These are phyloP conservation scores for Ptilorrhoa leucosticta DNA, from an alignment of 2,113 vertebrate species.

Conservation along the genomic window DNA sequence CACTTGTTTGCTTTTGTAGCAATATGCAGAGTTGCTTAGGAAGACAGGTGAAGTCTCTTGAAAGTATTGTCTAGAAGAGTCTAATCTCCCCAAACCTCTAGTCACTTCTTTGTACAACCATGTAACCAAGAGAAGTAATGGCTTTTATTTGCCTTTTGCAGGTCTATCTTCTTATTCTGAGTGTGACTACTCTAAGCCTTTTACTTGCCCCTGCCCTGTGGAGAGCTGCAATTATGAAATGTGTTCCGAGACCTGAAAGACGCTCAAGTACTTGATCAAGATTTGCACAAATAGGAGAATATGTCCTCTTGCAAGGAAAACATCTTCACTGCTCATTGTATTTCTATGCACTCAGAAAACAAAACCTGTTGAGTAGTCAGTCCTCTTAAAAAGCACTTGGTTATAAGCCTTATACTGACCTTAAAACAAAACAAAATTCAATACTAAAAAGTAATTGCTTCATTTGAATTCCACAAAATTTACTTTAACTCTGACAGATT, in stretches of 20 bases:
- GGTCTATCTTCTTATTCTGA: conserved; percentile 94
- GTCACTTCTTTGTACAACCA: not conserved
- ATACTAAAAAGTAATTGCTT: not conserved
- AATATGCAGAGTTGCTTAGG: not conserved
- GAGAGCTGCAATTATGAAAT: conserved; percentile 83
- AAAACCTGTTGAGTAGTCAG: not conserved
- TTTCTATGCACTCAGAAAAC: conserved; percentile 20
- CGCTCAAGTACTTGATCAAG: conserved; percentile 77
- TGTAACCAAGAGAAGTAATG: not conserved
- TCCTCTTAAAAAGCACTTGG: not conserved
- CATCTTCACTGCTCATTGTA: not conserved
- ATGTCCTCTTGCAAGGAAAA: not conserved
- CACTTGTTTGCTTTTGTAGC: not conserved
- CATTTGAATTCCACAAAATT: not conserved
- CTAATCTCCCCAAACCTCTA: not conserved
- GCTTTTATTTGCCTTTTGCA: conserved; percentile 55
- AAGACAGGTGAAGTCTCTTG: not conserved
- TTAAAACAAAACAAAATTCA: not conserved
- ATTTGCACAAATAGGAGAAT: not conserved
- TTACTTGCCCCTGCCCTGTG: conserved; percentile 91
- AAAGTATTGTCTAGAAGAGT: not conserved
- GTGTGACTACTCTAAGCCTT: conserved; percentile 93
- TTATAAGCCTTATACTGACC: conserved; percentile 16
- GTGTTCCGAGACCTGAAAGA: conserved; percentile 78
- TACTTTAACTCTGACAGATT: not conserved